Conservation (phyloP, 1,140 invertebrate genomes). For the Penaeus japonicus region DNA sequence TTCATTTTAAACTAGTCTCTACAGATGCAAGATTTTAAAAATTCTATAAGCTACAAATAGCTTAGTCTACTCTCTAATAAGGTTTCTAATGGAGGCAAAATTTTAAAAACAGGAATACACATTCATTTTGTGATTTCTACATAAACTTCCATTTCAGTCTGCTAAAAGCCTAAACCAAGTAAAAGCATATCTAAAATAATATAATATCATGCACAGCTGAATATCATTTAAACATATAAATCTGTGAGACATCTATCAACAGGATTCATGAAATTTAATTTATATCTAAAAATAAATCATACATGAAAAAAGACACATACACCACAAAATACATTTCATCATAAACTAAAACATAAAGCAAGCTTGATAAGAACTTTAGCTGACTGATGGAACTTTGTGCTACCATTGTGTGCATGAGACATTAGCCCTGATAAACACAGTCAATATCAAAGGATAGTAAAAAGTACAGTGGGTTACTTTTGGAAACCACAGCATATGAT, state of each 20-base stretch:
- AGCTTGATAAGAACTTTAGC: slow-evolving; percentile 37
- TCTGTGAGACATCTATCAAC: not conserved
- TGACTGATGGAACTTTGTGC: slow-evolving; percentile 46
- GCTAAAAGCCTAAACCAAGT: slow-evolving; percentile 37
- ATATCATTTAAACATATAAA: not conserved
- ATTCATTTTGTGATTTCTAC: slow-evolving; percentile 49
- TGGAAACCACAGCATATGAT: no score
- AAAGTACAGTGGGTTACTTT: not conserved
- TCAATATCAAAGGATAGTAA: not conserved
- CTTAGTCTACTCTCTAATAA: slow-evolving; percentile 36
- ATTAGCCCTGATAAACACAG: not conserved
- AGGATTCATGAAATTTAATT: not conserved
- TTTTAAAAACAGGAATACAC: slow-evolving; percentile 52
- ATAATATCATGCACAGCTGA: not conserved
- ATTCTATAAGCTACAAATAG: slow-evolving; percentile 39
- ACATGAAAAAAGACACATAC: not conserved
- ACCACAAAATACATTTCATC: not conserved
- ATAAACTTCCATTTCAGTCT: slow-evolving; percentile 22
- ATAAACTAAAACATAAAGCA: not conserved
- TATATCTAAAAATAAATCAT: not conserved
- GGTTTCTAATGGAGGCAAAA: slow-evolving; percentile 36
- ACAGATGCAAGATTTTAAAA: slow-evolving; percentile 51
- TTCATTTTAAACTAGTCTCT: slow-evolving; percentile 38
- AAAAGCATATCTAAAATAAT: not conserved
- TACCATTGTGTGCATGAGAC: slow-evolving; percentile 40